phyloP scores from a whole-genome alignment of 2,888 invertebrate genomes.

The Drosophila limbata region DNA sequence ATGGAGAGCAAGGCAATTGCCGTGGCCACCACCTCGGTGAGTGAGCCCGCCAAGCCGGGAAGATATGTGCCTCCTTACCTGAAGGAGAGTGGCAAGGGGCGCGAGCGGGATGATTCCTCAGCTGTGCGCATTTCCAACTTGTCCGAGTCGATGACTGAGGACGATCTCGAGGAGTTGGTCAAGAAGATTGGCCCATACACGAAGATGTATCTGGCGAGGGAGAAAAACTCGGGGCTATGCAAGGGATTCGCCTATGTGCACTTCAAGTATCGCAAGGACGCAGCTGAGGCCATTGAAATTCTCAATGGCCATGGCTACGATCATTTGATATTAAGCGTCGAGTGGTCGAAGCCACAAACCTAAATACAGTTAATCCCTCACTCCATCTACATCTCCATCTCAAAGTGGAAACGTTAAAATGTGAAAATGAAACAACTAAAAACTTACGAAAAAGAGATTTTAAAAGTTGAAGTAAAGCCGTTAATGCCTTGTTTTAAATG shows the following conservation, averaged over 20 bases:
- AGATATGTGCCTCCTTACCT: conserved; percentile 96
- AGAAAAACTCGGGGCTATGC: conserved; percentile 93
- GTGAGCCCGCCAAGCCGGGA: conserved; percentile 78
- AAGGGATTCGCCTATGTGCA: conserved; percentile 99
- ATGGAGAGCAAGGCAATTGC: conserved; percentile 86
- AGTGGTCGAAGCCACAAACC: conserved; percentile 96
- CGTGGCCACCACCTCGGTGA: conserved; percentile 67
- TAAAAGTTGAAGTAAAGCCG: conserved; percentile 46
- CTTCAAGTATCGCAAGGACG: conserved; percentile 95
- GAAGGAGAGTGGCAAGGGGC: conserved; percentile 93
- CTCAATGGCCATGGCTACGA: conserved; percentile 98
- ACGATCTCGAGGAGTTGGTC: conserved; percentile 97
- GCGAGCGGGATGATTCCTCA: conserved; percentile 91
- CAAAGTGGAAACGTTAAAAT: not conserved
- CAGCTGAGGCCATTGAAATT: conserved; percentile 94
- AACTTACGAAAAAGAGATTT: conserved; percentile 22
- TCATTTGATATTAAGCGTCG: conserved; percentile 98
- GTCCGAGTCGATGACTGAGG: conserved; percentile 97
- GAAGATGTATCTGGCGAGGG: conserved; percentile 98
- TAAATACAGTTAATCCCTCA: conserved; percentile 31
- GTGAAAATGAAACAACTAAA: conserved; percentile 7
- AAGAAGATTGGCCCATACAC: conserved; percentile 96
- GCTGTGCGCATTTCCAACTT: conserved; percentile 99
- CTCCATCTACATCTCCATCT: not conserved
- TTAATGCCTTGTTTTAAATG: conserved; percentile 59